phyloP scores from a whole-genome alignment of 2,113 vertebrate species.

The Urocitellus parryii region DNA sequence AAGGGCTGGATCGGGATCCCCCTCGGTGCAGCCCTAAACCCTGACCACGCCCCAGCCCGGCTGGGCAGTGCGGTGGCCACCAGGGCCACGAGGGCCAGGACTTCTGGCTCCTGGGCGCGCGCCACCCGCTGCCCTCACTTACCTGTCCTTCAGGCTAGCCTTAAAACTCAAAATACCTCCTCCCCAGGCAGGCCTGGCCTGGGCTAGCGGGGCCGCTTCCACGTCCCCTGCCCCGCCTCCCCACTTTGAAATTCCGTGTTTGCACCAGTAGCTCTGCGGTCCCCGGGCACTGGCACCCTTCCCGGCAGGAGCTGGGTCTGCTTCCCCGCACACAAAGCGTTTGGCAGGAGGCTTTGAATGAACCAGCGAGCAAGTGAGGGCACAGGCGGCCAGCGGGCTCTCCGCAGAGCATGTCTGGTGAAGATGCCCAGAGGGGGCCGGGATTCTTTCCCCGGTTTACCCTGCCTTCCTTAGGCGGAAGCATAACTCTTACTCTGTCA shows the following conservation, averaged over 20 bases:
- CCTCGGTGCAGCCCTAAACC: not conserved
- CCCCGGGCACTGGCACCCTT: not conserved
- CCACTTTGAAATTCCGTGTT: not conserved
- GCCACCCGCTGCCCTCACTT: not conserved
- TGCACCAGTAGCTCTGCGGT: not conserved
- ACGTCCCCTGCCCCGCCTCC: too few relatives aligned
- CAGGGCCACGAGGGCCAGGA: not conserved
- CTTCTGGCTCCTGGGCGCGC: not conserved
- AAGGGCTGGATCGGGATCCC: not conserved
- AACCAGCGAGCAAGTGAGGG: not conserved
- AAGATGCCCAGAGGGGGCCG: too few relatives aligned
- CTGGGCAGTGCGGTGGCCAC: not conserved
- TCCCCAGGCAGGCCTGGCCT: not conserved
- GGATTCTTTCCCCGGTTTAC: fast-evolving
- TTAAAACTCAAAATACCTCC: not conserved
- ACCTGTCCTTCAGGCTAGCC: not conserved
- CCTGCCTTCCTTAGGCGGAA: not conserved
- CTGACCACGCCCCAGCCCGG: not conserved
- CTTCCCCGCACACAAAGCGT: not conserved
- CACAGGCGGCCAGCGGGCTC: not conserved
- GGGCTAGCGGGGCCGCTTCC: not conserved
- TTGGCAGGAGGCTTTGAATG: not conserved
- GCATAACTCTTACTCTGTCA: fast-evolving
- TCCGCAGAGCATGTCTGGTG: too few relatives aligned
- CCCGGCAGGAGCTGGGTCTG: not conserved